A percentile compares a stretch with the other conserved stretches of the same genome.
Conservation (phyloP, 1,140 invertebrate species). For the Antheraea mylitta region DNA sequence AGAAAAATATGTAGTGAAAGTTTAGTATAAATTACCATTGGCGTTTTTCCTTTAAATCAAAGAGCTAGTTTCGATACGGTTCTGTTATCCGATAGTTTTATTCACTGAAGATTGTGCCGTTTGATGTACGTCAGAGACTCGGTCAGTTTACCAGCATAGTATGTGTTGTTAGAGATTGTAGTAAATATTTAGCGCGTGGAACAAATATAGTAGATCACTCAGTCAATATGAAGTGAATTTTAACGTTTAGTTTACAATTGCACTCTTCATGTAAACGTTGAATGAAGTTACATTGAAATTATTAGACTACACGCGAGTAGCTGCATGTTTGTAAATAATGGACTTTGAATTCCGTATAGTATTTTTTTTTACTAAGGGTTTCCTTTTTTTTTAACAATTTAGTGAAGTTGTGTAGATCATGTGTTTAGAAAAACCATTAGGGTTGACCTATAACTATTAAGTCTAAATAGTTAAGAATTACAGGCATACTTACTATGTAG, state of each 20-base stretch:
- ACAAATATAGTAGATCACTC: neutral
- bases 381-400: too few relatives aligned
- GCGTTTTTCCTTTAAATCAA: neutral
- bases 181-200: neutral
- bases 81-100: neutral
- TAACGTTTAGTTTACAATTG: neutral
- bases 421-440: too few relatives aligned
- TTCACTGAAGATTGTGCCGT: neutral
- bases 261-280: neutral
- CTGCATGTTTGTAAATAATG: neutral
- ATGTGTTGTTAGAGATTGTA: neutral
- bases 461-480: too few relatives aligned
- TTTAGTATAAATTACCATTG: neutral
- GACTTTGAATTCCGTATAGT: too few relatives aligned
- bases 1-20: neutral
- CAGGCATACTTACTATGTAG: too few relatives aligned
- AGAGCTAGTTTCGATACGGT: neutral
- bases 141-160: neutral
- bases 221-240: neutral
- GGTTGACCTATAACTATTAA: too few relatives aligned
- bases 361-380: too few relatives aligned
- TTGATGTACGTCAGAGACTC: neutral
- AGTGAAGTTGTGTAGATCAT: too few relatives aligned
- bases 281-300: neutral
- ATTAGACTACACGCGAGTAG: neutral